These are phyloP conservation scores for Pipistrellus kuhlii DNA, from an alignment of 2,797 vertebrate species.

Conservation along the genomic window DNA sequence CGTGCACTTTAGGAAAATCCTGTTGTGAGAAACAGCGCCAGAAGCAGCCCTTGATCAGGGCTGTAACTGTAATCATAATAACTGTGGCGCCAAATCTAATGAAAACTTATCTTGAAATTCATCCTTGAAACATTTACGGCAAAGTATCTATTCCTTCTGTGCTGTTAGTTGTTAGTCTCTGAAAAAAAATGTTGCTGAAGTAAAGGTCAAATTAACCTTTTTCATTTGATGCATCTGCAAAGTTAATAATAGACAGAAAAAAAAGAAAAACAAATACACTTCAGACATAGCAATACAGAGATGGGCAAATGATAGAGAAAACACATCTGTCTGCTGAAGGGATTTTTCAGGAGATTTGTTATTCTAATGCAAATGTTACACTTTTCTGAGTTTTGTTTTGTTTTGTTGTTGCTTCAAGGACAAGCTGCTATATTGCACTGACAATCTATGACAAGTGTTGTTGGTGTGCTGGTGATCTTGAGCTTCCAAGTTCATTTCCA, in stretches of 20 bases:
- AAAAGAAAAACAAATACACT: not conserved
- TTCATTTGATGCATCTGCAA: slow-evolving; percentile 10
- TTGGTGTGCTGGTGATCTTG: not conserved
- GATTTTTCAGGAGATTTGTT: slow-evolving; percentile 12
- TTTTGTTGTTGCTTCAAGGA: not conserved
- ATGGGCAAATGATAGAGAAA: slow-evolving; percentile 57
- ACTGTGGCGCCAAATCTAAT: slow-evolving; percentile 71
- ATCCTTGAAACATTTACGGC: slow-evolving; percentile 13
- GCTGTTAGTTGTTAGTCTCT: slow-evolving; percentile 62
- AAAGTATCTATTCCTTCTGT: slow-evolving; percentile 47
- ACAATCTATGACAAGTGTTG: not conserved
- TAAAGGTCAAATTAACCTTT: slow-evolving; percentile 66
- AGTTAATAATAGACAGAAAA: slow-evolving; percentile 55
- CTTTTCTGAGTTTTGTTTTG: not conserved
- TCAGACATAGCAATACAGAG: slow-evolving; percentile 51
- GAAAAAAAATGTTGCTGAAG: slow-evolving; percentile 62
- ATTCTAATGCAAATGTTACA: slow-evolving; percentile 42
- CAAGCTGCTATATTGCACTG: not conserved
- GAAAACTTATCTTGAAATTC: slow-evolving; percentile 75
- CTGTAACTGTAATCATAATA: slow-evolving; percentile 61
- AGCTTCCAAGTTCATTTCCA: slow-evolving; percentile 49
- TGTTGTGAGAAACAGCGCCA: slow-evolving; percentile 45
- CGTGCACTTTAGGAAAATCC: slow-evolving; percentile 60
- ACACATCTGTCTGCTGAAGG: slow-evolving; percentile 67
- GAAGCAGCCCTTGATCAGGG: slow-evolving; percentile 74